Percentiles rank a stretch among this genome's conserved stretches.
These are phyloP conservation scores for Macroglossus sobrinus DNA, from an alignment of 2,113 vertebrate species.

Conservation along the genomic window DNA sequence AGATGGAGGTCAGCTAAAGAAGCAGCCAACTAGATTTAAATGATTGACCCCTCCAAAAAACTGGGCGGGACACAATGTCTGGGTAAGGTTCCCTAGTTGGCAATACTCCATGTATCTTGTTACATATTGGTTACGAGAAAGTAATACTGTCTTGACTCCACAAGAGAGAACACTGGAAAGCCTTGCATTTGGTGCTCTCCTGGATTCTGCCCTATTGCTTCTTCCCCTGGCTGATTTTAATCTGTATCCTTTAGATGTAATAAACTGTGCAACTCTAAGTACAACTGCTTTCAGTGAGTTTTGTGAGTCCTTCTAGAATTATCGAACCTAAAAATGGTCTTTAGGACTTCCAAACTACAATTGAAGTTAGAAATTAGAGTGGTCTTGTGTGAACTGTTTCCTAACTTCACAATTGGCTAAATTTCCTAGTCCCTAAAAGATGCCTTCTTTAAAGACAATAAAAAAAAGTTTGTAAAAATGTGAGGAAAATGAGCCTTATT, in stretches of 20 bases:
- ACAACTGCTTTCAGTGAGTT: not conserved
- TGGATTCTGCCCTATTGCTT: not conserved
- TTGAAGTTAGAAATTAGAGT: not conserved
- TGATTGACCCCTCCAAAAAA: not conserved
- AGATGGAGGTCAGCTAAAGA: not conserved
- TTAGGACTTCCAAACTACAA: not conserved
- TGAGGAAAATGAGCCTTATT: not conserved
- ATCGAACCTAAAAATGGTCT: not conserved
- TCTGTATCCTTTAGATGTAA: not conserved
- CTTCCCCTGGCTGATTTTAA: not conserved
- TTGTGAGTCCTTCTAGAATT: not conserved
- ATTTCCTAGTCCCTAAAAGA: not conserved
- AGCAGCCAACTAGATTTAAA: not conserved
- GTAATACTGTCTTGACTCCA: not conserved
- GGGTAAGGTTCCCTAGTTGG: not conserved
- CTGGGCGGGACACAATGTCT: not conserved
- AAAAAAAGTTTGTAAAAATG: not conserved
- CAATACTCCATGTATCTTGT: not conserved
- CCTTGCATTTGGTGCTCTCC: not conserved
- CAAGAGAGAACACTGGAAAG: not conserved
- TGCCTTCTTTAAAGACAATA: not conserved
- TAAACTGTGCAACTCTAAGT: not conserved
- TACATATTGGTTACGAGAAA: not conserved
- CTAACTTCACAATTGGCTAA: not conserved
- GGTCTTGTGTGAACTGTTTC: not conserved